Evolutionary conservation across 2,888 invertebrate genomes (phyloP).

Genomic region (Leptopterna dolabrata): DNA sequence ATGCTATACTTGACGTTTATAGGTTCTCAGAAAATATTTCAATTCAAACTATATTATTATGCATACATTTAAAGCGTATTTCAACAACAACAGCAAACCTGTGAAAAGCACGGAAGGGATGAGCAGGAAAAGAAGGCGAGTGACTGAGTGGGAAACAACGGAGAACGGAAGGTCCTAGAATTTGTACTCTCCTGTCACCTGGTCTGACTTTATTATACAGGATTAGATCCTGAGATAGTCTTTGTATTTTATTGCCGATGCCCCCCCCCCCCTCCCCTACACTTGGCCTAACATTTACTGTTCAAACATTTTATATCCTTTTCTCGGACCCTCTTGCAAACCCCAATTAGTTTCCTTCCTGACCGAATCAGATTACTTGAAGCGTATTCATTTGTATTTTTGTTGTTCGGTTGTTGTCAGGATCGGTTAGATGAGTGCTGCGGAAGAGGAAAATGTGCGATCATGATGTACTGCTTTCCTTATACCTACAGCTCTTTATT

Average conservation of each 20-base stretch:
- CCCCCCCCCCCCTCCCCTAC: not conserved
- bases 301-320: conserved; percentile 4
- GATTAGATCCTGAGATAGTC: conserved; percentile 35
- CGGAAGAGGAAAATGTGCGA: too few species aligned
- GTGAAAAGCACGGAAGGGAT: too few species aligned
- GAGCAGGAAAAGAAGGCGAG: not conserved
- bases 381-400: too few species aligned
- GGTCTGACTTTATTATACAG: conserved; percentile 24
- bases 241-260: conserved; percentile 22
- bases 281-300: not conserved
- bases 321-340: not conserved
- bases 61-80: too few species aligned
- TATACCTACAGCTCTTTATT: too few species aligned
- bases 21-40: too few species aligned
- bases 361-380: not conserved
- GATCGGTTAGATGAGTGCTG: too few species aligned
- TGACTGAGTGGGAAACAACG: not conserved
- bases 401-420: too few species aligned
- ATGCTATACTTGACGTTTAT: too few species aligned
- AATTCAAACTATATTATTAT: too few species aligned
- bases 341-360: not conserved
- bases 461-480: too few species aligned
- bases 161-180: not conserved
- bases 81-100: too few species aligned
- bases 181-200: conserved; percentile 23